A percentile compares a stretch with the other conserved stretches of the same genome.
These are phyloP conservation scores for Cromileptes altivelis DNA, from an alignment of 2,113 vertebrate species.

Conservation along the genomic window DNA sequence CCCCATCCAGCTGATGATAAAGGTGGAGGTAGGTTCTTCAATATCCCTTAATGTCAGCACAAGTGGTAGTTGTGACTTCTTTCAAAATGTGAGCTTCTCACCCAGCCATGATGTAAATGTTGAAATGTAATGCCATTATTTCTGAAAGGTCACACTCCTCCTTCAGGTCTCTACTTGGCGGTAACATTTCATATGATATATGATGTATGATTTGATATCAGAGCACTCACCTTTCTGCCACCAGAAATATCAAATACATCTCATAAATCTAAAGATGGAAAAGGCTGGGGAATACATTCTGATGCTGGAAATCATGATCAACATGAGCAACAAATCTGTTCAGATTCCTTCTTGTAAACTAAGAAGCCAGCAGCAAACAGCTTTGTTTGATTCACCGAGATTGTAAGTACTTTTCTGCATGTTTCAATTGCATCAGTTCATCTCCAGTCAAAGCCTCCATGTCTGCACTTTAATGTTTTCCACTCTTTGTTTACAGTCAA, in stretches of 20 bases:
- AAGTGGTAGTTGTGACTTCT: constrained; percentile 1
- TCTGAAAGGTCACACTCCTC: constrained; percentile 46
- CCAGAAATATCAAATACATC: constrained; percentile 40
- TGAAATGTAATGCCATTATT: constrained; percentile 33
- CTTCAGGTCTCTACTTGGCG: constrained; percentile 15
- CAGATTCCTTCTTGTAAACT: background rate
- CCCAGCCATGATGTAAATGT: background rate
- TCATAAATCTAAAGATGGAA: background rate
- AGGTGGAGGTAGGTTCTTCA: background rate
- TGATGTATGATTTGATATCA: background rate
- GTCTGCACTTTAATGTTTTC: background rate
- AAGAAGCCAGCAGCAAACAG: background rate
- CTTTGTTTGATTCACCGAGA: background rate
- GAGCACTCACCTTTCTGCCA: constrained; percentile 19
- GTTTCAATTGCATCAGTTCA: background rate
- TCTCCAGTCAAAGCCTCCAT: background rate
- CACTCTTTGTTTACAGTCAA: background rate
- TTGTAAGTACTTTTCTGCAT: background rate
- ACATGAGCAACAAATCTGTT: background rate
- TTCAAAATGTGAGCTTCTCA: constrained; percentile 2
- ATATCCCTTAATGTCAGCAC: constrained; percentile 6
- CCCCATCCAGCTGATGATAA: background rate
- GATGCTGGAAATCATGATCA: background rate
- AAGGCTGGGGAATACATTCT: background rate
- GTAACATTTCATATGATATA: constrained; percentile 54